These are phyloP conservation scores for Conus ventricosus DNA, from an alignment of 1,140 invertebrate species.

Conservation along the genomic window DNA sequence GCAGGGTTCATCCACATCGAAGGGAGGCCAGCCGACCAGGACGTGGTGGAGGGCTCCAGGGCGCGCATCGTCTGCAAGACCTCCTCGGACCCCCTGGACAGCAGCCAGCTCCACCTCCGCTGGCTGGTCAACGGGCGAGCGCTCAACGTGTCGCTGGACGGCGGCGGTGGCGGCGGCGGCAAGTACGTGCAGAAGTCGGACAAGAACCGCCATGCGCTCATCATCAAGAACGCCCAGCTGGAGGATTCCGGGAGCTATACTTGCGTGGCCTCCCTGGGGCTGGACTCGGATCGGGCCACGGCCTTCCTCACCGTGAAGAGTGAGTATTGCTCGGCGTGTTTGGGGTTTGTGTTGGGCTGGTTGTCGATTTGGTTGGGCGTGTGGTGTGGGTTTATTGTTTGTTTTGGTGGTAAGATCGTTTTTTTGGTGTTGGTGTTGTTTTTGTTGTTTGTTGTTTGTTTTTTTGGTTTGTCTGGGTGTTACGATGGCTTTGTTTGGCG, in stretches of 20 bases:
- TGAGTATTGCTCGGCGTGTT: slow-evolving; percentile 56
- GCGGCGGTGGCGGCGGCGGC: not conserved
- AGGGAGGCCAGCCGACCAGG: not conserved
- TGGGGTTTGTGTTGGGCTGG: not conserved
- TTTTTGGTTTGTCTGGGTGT: not conserved
- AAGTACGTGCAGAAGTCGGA: slow-evolving; percentile 28
- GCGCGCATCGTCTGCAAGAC: slow-evolving; percentile 28
- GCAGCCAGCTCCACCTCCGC: slow-evolving; percentile 37
- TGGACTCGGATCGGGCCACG: slow-evolving; percentile 87
- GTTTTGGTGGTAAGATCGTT: too few species aligned
- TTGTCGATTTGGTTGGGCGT: not conserved
- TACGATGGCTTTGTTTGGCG: not conserved
- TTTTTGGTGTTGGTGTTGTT: too few species aligned
- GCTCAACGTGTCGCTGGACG: slow-evolving; percentile 28
- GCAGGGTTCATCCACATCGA: slow-evolving; percentile 26
- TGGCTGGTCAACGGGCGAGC: slow-evolving; percentile 49
- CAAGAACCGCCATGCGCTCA: slow-evolving; percentile 78
- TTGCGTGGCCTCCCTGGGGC: slow-evolving; percentile 90
- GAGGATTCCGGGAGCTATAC: slow-evolving; percentile 95
- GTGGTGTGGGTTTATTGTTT: too few species aligned
- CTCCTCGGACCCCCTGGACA: slow-evolving; percentile 28
- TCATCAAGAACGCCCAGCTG: slow-evolving; percentile 93
- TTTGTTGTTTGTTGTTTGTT: too few species aligned
- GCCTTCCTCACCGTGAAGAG: slow-evolving; percentile 94
- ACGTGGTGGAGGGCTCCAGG: slow-evolving; percentile 25